Percentiles rank a stretch among this genome's conserved stretches.
phyloP scores from a whole-genome alignment of 2,888 invertebrate species.

The Anoplius nigerrimus region DNA sequence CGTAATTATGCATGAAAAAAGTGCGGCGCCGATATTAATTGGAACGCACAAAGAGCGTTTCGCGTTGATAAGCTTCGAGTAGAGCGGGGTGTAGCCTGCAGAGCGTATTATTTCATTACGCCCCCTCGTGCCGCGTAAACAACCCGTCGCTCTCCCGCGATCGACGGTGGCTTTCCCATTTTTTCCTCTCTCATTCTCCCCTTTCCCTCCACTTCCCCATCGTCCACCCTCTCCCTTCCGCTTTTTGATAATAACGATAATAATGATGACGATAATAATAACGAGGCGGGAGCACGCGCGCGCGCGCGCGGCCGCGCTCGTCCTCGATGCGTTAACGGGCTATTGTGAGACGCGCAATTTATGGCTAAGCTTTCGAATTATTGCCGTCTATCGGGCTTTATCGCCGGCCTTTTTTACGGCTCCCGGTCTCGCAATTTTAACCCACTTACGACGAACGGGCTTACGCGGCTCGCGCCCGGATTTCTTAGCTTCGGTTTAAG shows the following conservation, averaged over 20 bases:
- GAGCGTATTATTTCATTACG: slow-evolving; percentile 37
- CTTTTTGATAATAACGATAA: neutral
- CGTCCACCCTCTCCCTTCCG: neutral
- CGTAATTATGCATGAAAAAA: slow-evolving; percentile 2
- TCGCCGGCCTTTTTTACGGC: slow-evolving; percentile 4
- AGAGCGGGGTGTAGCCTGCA: neutral
- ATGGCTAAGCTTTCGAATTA: no score
- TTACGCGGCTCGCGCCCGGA: no score
- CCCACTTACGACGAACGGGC: no score
- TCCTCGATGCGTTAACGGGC: neutral
- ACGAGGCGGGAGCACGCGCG: neutral
- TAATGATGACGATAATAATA: slow-evolving; percentile 1
- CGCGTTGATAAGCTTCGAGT: slow-evolving; percentile 11
- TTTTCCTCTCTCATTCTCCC: neutral
- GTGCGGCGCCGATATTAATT: slow-evolving; percentile 7
- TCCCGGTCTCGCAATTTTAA: slow-evolving; percentile 7
- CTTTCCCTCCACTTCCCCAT: no score
- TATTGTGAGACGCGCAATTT: no score
- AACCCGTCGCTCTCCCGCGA: slow-evolving; percentile 33
- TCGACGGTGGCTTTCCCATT: slow-evolving; percentile 43
- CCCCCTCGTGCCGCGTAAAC: slow-evolving; percentile 31
- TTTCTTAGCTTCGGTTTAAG: no score
- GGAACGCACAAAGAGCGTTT: slow-evolving; percentile 10
- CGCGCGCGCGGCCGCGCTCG: neutral
- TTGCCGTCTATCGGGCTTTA: no score